phyloP scores from a whole-genome alignment of 23 tunicate species.

The Trididemnum miniatum region DNA sequence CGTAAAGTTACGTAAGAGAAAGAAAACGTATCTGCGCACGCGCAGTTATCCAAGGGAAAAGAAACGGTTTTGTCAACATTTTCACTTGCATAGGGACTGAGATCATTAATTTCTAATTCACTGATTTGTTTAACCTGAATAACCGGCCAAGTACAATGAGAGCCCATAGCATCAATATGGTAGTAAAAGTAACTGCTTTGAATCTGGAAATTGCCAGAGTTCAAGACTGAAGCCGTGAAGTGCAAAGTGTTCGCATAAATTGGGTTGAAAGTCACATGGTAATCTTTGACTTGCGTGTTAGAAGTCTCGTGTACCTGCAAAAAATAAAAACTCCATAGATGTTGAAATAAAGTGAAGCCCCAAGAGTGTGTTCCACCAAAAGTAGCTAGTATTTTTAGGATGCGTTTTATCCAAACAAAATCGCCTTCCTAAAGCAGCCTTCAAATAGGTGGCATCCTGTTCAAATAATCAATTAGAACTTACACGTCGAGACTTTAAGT shows the following conservation, averaged over 20 bases:
- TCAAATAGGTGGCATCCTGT: too few species aligned
- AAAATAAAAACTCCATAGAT: too few species aligned
- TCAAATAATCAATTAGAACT: too few species aligned
- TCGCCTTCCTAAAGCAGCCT: too few species aligned
- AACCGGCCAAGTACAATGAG: background rate
- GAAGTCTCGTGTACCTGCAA: background rate
- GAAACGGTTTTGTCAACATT: background rate
- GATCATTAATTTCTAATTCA: background rate
- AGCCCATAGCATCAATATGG: background rate
- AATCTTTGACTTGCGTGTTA: background rate
- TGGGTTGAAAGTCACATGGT: background rate
- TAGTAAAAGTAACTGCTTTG: background rate
- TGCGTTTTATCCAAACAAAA: too few species aligned
- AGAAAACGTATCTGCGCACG: background rate
- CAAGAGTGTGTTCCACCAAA: too few species aligned
- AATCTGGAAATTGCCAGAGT: background rate
- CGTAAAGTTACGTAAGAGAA: conserved; percentile 2
- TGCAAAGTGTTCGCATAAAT: background rate
- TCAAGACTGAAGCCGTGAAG: background rate
- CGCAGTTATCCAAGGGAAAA: background rate
- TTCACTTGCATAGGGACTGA: background rate
- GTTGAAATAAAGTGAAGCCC: too few species aligned
- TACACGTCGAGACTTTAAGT: too few species aligned
- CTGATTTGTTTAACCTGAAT: background rate
- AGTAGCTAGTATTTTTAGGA: too few species aligned